Evolutionary conservation across 1,140 invertebrate genomes (phyloP).

Genomic region (Liolophura sinensis): DNA sequence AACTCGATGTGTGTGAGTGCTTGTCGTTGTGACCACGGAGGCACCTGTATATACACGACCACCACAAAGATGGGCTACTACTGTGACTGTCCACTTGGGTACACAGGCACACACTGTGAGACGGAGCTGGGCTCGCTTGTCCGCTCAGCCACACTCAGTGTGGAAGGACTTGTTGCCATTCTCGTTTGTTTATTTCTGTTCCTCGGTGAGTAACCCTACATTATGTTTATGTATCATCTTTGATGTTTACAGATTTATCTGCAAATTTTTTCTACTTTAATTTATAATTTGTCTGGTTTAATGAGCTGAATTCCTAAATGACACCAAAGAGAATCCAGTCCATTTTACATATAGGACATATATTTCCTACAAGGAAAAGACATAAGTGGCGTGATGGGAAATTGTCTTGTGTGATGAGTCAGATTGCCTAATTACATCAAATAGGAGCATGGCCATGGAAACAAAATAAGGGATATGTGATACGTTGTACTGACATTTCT

Average conservation of each 20-base stretch:
- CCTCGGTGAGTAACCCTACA: slow-evolving; percentile 40
- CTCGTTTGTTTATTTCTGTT: slow-evolving; percentile 48
- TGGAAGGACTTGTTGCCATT: slow-evolving; percentile 52
- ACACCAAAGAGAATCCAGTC: too few relatives aligned
- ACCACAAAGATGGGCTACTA: slow-evolving; percentile 18
- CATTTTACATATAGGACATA: too few relatives aligned
- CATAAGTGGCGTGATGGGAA: too few relatives aligned
- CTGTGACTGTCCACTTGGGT: slow-evolving; percentile 75
- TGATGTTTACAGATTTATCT: background rate
- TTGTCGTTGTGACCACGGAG: slow-evolving; percentile 5
- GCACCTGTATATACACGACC: slow-evolving; percentile 30
- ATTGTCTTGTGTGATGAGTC: too few relatives aligned
- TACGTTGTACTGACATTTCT: too few relatives aligned
- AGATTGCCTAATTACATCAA: too few relatives aligned
- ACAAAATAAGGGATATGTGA: too few relatives aligned
- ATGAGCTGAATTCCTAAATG: too few relatives aligned
- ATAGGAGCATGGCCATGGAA: too few relatives aligned
- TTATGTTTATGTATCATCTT: background rate
- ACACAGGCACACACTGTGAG: slow-evolving; percentile 89
- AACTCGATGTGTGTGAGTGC: too few relatives aligned
- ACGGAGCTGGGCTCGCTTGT: slow-evolving; percentile 55
- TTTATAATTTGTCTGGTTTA: background rate
- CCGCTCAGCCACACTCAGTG: slow-evolving; percentile 38
- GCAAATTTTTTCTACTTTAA: background rate
- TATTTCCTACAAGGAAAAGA: too few relatives aligned